These are phyloP conservation scores for Avahi laniger DNA, from an alignment of 2,797 vertebrate genomes.

Conservation along the genomic window DNA sequence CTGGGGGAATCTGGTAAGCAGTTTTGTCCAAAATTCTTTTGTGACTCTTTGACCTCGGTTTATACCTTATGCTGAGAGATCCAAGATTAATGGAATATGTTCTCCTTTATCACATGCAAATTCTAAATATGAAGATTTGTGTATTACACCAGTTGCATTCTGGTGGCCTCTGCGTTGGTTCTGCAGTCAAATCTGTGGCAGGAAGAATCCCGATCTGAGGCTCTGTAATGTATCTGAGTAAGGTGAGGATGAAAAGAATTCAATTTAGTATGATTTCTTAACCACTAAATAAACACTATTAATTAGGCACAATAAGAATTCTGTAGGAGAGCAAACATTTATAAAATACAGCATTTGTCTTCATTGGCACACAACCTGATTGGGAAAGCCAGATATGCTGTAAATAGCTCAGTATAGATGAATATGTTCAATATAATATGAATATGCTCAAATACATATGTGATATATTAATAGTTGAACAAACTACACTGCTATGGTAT, in stretches of 20 bases:
- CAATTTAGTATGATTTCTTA: not conserved
- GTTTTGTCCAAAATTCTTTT: not conserved
- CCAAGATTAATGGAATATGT: not conserved
- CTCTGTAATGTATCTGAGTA: not conserved
- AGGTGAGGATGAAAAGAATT: not conserved
- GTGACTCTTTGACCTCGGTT: not conserved
- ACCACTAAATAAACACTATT: not conserved
- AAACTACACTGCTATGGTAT: not conserved
- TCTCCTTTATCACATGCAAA: not conserved
- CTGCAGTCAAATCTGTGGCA: not conserved
- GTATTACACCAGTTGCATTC: not conserved
- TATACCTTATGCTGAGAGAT: not conserved
- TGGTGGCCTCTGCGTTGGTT: not conserved
- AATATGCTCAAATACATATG: not conserved
- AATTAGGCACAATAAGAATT: not conserved
- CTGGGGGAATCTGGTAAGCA: not conserved
- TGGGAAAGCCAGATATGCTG: not conserved
- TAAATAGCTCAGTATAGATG: not conserved
- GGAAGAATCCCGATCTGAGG: not conserved
- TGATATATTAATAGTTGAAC: not conserved
- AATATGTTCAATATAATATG: not conserved
- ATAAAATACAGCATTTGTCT: not conserved
- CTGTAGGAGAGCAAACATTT: not conserved
- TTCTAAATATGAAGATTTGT: not conserved
- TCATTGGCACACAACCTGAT: not conserved